Evolutionary conservation across 2,113 vertebrate species (phyloP).

Genomic region (Scartelaos histophorus): DNA sequence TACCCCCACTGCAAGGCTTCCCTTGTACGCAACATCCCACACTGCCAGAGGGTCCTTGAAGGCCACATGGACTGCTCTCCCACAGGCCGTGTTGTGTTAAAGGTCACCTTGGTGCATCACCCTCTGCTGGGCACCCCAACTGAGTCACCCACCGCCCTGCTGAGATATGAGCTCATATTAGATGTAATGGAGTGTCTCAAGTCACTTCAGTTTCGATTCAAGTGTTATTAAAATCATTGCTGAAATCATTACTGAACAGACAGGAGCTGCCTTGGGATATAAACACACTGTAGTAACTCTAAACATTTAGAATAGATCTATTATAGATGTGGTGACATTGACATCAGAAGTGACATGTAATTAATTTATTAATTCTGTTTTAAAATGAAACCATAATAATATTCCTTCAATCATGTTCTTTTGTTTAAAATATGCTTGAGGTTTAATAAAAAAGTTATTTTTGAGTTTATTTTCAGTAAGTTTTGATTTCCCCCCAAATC

Average conservation of each 20-base stretch:
- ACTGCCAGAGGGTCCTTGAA: conserved; percentile 43
- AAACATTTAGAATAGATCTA: not conserved
- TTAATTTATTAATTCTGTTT: no score
- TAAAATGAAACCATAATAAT: no score
- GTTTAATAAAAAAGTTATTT: no score
- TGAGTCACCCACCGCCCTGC: conserved; percentile 14
- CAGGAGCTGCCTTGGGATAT: not conserved
- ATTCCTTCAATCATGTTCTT: no score
- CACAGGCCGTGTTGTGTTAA: conserved; percentile 39
- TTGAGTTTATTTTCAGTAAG: no score
- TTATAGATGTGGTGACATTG: not conserved
- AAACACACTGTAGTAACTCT: not conserved
- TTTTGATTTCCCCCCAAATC: no score
- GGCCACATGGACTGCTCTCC: conserved; percentile 47
- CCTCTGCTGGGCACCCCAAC: conserved; percentile 37
- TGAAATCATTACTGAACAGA: not conserved
- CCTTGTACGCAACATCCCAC: conserved; percentile 9
- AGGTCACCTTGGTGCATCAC: conserved; percentile 58
- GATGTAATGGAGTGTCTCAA: not conserved
- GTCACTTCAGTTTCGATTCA: not conserved
- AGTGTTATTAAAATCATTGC: not conserved
- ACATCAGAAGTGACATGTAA: no score
- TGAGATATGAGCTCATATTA: not conserved
- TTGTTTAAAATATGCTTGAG: no score
- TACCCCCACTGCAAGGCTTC: not conserved